These are phyloP conservation scores for Parelbella ahira DNA, from an alignment of 2,888 invertebrate species.

Conservation along the genomic window DNA sequence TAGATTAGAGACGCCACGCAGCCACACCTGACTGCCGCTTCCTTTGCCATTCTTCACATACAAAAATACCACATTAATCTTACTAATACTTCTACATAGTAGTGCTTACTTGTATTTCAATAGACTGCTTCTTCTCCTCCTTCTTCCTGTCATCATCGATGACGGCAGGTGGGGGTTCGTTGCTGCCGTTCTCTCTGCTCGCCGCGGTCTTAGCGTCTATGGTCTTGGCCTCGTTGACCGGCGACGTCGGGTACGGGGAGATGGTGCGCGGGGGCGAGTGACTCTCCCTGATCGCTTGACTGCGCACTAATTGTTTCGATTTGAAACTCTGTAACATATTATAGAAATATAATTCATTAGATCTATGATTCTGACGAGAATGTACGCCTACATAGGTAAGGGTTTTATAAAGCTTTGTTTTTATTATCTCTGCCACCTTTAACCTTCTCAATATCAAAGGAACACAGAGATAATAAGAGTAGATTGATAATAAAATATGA, in stretches of 20 bases:
- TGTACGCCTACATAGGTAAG: neutral
- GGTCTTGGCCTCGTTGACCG: slow-evolving; percentile 27
- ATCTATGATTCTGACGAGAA: too few species aligned
- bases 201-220: slow-evolving; percentile 32
- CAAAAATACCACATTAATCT: too few species aligned
- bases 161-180: slow-evolving; percentile 14
- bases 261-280: slow-evolving; percentile 82
- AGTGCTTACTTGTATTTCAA: slow-evolving; percentile 76
- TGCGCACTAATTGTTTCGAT: slow-evolving; percentile 91
- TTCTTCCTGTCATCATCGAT: slow-evolving; percentile 32
- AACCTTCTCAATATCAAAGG: too few species aligned
- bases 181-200: slow-evolving; percentile 25
- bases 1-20: too few species aligned
- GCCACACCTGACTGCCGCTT: too few species aligned
- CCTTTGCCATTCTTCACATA: too few species aligned
- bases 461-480: too few species aligned
- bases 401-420: too few species aligned
- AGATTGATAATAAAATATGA: too few species aligned
- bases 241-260: slow-evolving; percentile 52
- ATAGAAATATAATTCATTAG: neutral
- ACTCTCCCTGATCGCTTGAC: slow-evolving; percentile 94
- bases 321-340: slow-evolving; percentile 78
- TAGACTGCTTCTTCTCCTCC: slow-evolving; percentile 52
- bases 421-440: too few species aligned
- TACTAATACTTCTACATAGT: too few species aligned